These are phyloP conservation scores for Siderastrea siderea DNA, from an alignment of 92 coral and sea anemone genomes.

Conservation along the genomic window DNA sequence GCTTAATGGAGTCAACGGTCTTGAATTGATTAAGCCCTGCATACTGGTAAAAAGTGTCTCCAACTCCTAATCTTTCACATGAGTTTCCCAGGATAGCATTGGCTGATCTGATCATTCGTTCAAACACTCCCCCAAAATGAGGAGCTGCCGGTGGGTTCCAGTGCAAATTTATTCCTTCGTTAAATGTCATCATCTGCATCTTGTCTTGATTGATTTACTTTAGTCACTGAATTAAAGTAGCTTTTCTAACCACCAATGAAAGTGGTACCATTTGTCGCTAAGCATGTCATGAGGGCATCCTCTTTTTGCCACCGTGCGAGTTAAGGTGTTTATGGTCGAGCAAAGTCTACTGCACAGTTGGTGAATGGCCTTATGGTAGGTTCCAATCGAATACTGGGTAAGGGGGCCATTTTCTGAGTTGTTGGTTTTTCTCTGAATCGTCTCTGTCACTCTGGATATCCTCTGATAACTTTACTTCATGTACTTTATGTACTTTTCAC, in stretches of 20 bases:
- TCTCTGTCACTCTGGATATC: too few relatives aligned
- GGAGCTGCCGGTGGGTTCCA: too few relatives aligned
- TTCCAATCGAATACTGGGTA: too few relatives aligned
- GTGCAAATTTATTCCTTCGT: conserved; percentile 53
- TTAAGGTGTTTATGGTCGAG: conserved; percentile 58
- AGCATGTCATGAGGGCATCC: conserved; percentile 75
- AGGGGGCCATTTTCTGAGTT: too few relatives aligned
- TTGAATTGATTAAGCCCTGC: conserved; percentile 41
- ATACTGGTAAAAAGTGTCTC: conserved; percentile 16
- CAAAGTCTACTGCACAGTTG: too few relatives aligned
- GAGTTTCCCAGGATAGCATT: neutral
- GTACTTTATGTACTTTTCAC: too few relatives aligned
- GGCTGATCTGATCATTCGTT: conserved; percentile 19
- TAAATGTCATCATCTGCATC: conserved; percentile 34
- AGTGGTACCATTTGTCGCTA: conserved; percentile 67
- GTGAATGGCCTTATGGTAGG: too few relatives aligned
- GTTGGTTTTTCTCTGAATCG: too few relatives aligned
- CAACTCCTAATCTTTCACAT: conserved; percentile 18
- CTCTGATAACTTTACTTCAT: too few relatives aligned
- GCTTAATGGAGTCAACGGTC: conserved; percentile 57
- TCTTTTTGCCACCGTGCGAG: conserved; percentile 49
- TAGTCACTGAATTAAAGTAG: too few relatives aligned
- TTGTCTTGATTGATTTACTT: conserved; percentile 48
- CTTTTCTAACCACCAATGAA: conserved; percentile 57
- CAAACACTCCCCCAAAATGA: conserved; percentile 46